Base-by-base conservation (phyloP, 2,888 invertebrate genomes). In the Nesidiocoris tenuis region DNA sequence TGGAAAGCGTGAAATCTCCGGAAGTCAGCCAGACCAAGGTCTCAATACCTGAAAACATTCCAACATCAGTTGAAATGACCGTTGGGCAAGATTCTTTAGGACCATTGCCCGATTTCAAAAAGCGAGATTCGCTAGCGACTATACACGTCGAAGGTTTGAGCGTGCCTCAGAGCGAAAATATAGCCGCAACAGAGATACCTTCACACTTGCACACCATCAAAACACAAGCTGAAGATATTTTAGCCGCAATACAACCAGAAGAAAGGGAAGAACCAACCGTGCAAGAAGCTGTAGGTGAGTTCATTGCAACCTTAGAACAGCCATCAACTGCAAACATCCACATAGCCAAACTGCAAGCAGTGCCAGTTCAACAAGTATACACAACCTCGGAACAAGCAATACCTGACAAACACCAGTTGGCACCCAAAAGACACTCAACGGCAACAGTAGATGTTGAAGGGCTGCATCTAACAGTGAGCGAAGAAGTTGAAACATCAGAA, bases 61-160 rank as follows among this genome's bases (percentile, higher is more conserved):
- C 77, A 7, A 74, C 74, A 2, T 57, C 68, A 55, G 76, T 74
- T 24, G 57, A 74, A 21, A 61, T 76, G 21, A 68, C 64, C 12
- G 59, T 57, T 1, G 67, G 25, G 5, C 61, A 77, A n/a, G 77
- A 66, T 59, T 66, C 74, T 16, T 22, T 66, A 17, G 74, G 65
- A 39, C 59, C 12, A 25, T 25, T 75, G 12, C 74, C 74, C 3
- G 39, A 75, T 16, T 39, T 75, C 59, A 57, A 22, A 17, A 61
- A 57, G 17, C 25, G 57, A 23, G 70, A 70, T n/a, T 70, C 75
- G 1, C 68, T 64, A 54, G 78, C 76, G 9, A 65, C 56, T 2
- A 59, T 78, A 5, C 63, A 76, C 18, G 21, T 78, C 12, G 78
- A 78, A 65, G 78, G 78, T 17, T 65, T 70, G 7, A 65, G 21